These are phyloP conservation scores for Limanda limanda DNA, from an alignment of 2,113 vertebrate species.

Conservation along the genomic window DNA sequence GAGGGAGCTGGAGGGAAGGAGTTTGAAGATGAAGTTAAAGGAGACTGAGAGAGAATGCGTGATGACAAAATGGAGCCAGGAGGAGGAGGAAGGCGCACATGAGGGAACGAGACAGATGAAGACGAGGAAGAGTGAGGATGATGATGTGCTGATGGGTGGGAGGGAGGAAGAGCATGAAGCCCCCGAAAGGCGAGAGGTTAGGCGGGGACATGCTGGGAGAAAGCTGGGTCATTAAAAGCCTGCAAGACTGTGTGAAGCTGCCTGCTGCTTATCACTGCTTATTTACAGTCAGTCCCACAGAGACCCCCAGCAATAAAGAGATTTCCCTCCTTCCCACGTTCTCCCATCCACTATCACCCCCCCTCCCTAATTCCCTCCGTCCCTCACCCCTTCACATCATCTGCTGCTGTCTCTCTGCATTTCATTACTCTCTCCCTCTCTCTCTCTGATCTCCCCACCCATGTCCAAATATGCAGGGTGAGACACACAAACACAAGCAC, in stretches of 20 bases:
- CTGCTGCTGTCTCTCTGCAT: conserved; percentile 40
- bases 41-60: conserved; percentile 13
- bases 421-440: conserved; percentile 17
- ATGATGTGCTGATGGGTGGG: conserved; percentile 2
- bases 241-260: conserved; percentile 57
- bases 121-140: neutral
- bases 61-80: conserved; percentile 38
- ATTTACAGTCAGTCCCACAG: conserved; percentile 65
- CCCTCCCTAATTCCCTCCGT: neutral
- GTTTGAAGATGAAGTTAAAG: conserved; percentile 20
- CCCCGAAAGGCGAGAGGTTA: conserved; percentile 28
- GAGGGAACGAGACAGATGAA: neutral
- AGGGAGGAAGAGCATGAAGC: conserved; percentile 5
- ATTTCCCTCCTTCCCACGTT: conserved; percentile 24
- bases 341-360: conserved; percentile 18
- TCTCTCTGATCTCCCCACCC: conserved; percentile 33
- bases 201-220: conserved; percentile 28
- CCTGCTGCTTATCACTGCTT: conserved; percentile 70
- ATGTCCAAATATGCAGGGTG: conserved; percentile 33
- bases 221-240: conserved; percentile 73
- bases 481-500: conserved; percentile 12
- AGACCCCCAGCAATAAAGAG: conserved; percentile 60
- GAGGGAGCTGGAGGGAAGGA: conserved; percentile 29
- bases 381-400: conserved; percentile 29
- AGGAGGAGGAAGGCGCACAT: conserved; percentile 7